These are phyloP conservation scores for Plumapathes pennacea DNA, from an alignment of 92 coral and sea anemone genomes.

Conservation along the genomic window DNA sequence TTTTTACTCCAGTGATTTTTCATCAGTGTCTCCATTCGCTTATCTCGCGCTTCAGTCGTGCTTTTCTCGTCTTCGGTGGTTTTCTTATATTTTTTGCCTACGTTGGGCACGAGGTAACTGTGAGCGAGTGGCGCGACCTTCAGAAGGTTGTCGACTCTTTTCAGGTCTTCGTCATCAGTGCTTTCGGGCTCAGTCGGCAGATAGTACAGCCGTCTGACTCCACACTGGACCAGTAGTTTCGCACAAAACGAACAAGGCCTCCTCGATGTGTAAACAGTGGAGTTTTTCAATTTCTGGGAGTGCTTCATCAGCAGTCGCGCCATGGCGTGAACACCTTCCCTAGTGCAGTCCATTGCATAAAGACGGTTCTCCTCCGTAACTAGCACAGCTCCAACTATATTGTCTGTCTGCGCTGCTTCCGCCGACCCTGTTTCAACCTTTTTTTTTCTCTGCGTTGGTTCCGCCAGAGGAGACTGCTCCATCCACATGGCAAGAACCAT, in stretches of 20 bases:
- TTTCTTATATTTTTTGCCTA: background rate
- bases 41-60: background rate
- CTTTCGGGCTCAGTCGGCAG: slow-evolving; percentile 61
- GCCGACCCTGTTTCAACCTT: too few species aligned
- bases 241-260: slow-evolving; percentile 62
- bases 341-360: slow-evolving; percentile 54
- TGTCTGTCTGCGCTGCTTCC: background rate
- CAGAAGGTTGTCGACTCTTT: slow-evolving; percentile 36
- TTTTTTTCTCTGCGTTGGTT: too few species aligned
- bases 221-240: slow-evolving; percentile 56
- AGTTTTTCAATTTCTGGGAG: slow-evolving; percentile 15
- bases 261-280: slow-evolving; percentile 53
- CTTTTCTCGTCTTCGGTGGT: background rate
- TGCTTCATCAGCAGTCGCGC: slow-evolving; percentile 38
- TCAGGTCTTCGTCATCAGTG: slow-evolving; percentile 15
- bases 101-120: slow-evolving; percentile 1
- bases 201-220: slow-evolving; percentile 42
- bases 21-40: background rate
- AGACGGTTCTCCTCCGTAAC: slow-evolving; percentile 50
- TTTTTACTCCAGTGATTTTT: slow-evolving; percentile 11
- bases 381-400: slow-evolving; percentile 56
- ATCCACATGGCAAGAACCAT: slow-evolving; percentile 20
- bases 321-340: slow-evolving; percentile 46
- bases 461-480: slow-evolving; percentile 3
- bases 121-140: slow-evolving; percentile 14